Conservation (phyloP, 2,797 vertebrate genomes). For the Lithobates sylvaticus region DNA sequence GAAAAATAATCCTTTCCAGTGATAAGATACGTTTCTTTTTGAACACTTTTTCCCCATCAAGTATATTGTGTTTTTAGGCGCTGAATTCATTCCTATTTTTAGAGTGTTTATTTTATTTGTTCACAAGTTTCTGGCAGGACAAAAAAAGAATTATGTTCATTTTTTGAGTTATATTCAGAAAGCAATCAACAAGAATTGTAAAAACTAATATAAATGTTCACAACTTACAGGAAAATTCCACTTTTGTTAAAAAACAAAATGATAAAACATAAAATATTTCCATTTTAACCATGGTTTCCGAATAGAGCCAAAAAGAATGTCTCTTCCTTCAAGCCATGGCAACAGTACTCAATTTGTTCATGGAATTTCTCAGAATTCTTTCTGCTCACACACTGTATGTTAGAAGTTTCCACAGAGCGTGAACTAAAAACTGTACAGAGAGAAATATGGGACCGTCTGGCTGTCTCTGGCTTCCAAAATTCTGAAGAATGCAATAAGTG, state of each 20-base stretch:
- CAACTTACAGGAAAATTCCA: background rate
- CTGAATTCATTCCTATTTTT: constrained; percentile 32
- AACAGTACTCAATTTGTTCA: background rate
- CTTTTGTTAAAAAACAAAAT: background rate
- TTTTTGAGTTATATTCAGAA: background rate
- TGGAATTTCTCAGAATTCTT: background rate
- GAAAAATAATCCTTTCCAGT: background rate
- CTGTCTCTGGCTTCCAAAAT: no score
- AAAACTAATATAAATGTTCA: background rate
- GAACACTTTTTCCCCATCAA: background rate
- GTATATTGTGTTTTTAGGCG: constrained; percentile 22
- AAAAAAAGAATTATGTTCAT: background rate
- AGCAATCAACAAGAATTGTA: background rate
- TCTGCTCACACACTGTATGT: no score
- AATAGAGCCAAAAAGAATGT: background rate
- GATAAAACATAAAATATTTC: background rate
- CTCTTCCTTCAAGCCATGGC: background rate
- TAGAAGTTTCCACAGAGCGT: no score
- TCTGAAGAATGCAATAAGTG: no score
- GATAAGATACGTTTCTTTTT: background rate
- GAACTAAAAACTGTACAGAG: no score
- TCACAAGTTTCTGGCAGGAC: constrained; percentile 19
- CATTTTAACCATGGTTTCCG: background rate
- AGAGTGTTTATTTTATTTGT: constrained; percentile 23
- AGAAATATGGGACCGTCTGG: no score